Percentiles rank a stretch among this genome's conserved stretches.
phyloP scores from a whole-genome alignment of 2,113 vertebrate genomes.

The Porphyrio hochstetteri region DNA sequence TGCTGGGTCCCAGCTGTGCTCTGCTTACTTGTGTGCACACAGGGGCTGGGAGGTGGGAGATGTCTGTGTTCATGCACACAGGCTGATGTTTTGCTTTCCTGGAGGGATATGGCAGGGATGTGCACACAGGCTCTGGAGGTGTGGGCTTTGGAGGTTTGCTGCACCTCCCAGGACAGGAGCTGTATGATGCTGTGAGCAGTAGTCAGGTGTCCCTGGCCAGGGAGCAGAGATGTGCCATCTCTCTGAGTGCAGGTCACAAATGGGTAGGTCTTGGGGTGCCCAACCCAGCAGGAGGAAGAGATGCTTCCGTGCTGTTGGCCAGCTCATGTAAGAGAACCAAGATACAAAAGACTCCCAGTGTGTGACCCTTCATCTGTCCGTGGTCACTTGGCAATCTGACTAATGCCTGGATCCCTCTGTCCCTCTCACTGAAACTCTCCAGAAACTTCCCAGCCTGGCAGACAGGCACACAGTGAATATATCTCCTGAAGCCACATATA shows the following conservation, averaged over 20 bases:
- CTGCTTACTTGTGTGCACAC: not conserved
- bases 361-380: not conserved
- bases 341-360: not conserved
- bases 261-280: too few relatives aligned
- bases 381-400: not conserved
- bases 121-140: not conserved
- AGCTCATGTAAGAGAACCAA: not conserved
- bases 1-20: not conserved
- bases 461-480: slow-evolving; percentile 27
- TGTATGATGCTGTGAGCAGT: not conserved
- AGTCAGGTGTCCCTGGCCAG: not conserved
- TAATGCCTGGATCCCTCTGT: not conserved
- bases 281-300: not conserved
- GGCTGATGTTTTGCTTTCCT: not conserved
- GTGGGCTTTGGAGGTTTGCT: not conserved
- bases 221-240: accelerated
- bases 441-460: not conserved
- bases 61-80: not conserved
- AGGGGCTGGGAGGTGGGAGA: not conserved
- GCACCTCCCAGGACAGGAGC: not conserved
- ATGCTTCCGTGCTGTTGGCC: not conserved
- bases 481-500: slow-evolving; percentile 38
- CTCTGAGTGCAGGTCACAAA: not conserved
- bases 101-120: accelerated
- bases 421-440: not conserved